Conservation (phyloP, 2,113 vertebrate species). For the Oxyruncus cristatus region DNA sequence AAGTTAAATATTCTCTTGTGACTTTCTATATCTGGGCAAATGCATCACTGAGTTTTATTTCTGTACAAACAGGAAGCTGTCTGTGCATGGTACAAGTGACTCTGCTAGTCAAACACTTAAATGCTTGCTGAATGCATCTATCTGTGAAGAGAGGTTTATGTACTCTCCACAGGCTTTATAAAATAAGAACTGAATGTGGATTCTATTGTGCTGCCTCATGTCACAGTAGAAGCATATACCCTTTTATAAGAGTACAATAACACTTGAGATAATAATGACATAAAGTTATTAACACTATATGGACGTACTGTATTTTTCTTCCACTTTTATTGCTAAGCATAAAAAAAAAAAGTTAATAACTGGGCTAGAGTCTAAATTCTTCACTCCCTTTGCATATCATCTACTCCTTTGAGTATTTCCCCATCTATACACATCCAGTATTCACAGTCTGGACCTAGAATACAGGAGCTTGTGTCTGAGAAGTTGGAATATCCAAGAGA, state of each 20-base stretch:
- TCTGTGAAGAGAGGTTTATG: not conserved
- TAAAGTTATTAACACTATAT: not conserved
- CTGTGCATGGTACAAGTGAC: not conserved
- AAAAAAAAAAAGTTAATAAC: not conserved
- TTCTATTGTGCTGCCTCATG: not conserved
- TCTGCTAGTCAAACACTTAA: not conserved
- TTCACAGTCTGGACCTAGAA: not conserved
- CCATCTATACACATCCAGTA: not conserved
- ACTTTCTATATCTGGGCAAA: not conserved
- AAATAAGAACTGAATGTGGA: not conserved
- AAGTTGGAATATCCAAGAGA: not conserved
- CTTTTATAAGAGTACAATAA: not conserved
- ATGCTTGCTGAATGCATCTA: not conserved
- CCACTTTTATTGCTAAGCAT: not conserved
- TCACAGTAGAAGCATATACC: not conserved
- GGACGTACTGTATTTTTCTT: not conserved
- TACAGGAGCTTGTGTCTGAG: not conserved
- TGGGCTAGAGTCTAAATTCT: not conserved
- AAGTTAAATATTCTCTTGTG: not conserved
- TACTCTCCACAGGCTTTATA: not conserved
- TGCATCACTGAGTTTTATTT: not conserved
- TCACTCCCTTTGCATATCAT: not conserved
- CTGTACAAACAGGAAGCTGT: not conserved
- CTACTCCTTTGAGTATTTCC: not conserved
- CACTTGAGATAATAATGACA: not conserved